phyloP scores from a whole-genome alignment of 2,113 vertebrate species.

The Rostratula benghalensis region DNA sequence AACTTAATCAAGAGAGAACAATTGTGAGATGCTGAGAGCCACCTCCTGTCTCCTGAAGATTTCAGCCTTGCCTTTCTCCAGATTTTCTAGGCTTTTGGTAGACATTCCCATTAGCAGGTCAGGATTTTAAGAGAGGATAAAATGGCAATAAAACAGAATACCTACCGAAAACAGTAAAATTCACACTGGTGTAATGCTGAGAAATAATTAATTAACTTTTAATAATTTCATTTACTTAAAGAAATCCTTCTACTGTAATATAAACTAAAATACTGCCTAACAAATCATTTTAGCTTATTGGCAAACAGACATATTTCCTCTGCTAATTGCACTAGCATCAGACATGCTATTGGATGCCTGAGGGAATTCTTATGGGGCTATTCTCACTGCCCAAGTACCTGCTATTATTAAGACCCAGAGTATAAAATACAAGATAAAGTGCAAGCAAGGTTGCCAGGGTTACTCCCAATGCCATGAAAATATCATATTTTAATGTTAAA shows the following conservation, averaged over 20 bases:
- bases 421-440: not conserved
- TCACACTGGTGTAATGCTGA: not conserved
- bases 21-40: not conserved
- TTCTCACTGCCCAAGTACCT: not conserved
- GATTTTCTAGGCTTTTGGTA: not conserved
- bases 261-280: not conserved
- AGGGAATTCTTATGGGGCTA: not conserved
- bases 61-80: not conserved
- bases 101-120: not conserved
- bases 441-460: not conserved
- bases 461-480: not conserved
- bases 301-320: not conserved
- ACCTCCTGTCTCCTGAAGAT: not conserved
- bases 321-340: not conserved
- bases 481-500: not conserved
- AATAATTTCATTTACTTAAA: not conserved
- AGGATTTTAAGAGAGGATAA: not conserved
- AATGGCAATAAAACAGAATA: not conserved
- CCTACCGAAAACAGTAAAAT: not conserved
- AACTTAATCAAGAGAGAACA: not conserved
- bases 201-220: not conserved
- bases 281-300: not conserved
- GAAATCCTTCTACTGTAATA: not conserved
- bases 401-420: not conserved
- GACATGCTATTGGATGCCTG: rapidly evolving